Evolutionary conservation across 2,888 invertebrate genomes (phyloP).

Genomic region (Leptogaster cylindrica): DNA sequence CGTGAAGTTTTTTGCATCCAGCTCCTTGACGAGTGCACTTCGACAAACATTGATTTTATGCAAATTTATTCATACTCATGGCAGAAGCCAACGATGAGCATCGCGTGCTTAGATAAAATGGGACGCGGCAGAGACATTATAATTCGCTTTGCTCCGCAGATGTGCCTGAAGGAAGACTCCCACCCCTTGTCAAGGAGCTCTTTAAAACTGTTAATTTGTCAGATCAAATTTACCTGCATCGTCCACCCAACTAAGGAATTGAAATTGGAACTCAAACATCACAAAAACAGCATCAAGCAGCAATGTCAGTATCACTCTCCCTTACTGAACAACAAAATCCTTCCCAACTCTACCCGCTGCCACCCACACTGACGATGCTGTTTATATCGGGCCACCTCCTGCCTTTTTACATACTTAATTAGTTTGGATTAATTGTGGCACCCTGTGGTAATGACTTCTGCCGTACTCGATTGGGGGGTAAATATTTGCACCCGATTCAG

Average conservation of each 20-base stretch:
- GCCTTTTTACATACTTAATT: constrained; percentile 36
- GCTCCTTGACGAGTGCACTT: not conserved
- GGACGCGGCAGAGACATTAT: constrained; percentile 15
- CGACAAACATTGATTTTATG: not conserved
- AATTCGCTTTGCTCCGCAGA: constrained; percentile 16
- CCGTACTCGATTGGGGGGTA: not conserved
- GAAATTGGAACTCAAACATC: not conserved
- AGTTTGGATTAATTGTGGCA: constrained; percentile 31
- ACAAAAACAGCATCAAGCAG: not conserved
- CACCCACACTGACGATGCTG: not conserved
- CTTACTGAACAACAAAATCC: not conserved
- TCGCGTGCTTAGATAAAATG: not conserved
- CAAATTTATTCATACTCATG: constrained; percentile 20
- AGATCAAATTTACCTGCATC: not conserved
- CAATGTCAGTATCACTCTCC: not conserved
- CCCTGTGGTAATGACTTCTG: constrained; percentile 16
- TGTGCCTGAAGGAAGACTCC: not conserved
- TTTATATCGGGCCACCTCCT: not conserved
- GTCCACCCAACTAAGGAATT: not conserved
- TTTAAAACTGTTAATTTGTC: constrained; percentile 22
- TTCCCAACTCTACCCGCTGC: not conserved
- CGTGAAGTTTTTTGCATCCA: not conserved
- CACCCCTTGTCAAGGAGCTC: not conserved
- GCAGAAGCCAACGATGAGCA: not conserved
- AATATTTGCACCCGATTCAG: constrained; percentile 3